Evolutionary conservation across 2,113 vertebrate genomes (phyloP), one percentile per base, ranked within the genome.

Genomic region (Aegotheles bennettii): DNA sequence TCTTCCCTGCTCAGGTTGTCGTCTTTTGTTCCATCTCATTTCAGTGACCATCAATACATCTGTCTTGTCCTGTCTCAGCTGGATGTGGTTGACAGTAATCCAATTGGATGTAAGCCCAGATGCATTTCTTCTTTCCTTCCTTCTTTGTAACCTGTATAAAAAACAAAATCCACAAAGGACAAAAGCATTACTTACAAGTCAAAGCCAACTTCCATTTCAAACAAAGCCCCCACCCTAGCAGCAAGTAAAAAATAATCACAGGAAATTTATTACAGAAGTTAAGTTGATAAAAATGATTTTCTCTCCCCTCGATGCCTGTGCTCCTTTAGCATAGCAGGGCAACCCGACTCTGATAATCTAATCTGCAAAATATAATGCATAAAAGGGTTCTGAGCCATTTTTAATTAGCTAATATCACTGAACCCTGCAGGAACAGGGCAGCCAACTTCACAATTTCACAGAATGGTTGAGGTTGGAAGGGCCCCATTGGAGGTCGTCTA

Each of bases 281-380:
- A 96, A 96, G 73, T 87, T 91, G 95, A 80, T 26, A 38, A 91
- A 95, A 94, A 95, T 94, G 64, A 84, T 94, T 93, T 87, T 68
- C 35, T 26, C 35, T 21, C 45, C 48, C 23, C 33, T 56, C 84
- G 75, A 47, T 84, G 61, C 60, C 87, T 90, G 50, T 14, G 48
- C 36, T 94, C 77, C 91, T 91, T 47, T 59, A 95, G 94, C 69
- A 60, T 14, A 40, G 76, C 89, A 80, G 79, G 90, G 64, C 82
- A 93, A 80, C 64, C 84, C 74, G 81, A 38, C 69, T 89, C 75
- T 28, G 65, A 93, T 70, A 60, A 94, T 64, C 89, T 74, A 67
- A 93, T 80, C 89, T 87, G 71, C 80, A 94, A 90, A 95, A 56
- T 53, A 18, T 7, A 65, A 87, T 24, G 63, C 61, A 83, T 65